A percentile compares a stretch with the other conserved stretches of the same genome.
phyloP scores from a whole-genome alignment of 1,140 invertebrate genomes.

The Brachionus koreanus region DNA sequence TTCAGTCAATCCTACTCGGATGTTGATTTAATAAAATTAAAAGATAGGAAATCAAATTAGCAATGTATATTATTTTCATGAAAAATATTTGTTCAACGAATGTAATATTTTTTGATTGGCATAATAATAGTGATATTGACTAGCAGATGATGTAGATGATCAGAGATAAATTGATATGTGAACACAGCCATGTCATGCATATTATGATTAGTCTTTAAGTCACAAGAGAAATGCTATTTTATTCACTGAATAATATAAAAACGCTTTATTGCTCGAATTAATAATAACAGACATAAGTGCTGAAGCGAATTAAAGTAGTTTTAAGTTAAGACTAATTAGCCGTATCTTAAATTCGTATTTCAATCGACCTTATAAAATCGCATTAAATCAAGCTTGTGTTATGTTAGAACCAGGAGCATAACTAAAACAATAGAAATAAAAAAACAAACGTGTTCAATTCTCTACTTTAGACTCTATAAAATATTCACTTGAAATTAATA shows the following conservation, averaged over 20 bases:
- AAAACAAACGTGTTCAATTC: neutral
- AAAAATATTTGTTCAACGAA: neutral
- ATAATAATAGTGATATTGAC: neutral
- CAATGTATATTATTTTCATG: neutral
- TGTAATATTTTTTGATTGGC: neutral
- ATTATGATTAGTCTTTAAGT: neutral
- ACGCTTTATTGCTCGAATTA: neutral
- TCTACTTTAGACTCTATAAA: neutral
- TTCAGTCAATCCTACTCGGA: neutral
- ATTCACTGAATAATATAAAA: neutral
- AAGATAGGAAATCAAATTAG: neutral
- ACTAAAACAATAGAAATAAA: conserved; percentile 3
- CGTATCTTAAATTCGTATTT: neutral
- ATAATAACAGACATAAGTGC: neutral
- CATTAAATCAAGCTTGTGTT: neutral
- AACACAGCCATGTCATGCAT: neutral
- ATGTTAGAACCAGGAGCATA: neutral
- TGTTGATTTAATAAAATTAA: neutral
- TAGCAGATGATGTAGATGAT: neutral
- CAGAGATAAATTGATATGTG: neutral
- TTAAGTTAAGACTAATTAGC: neutral
- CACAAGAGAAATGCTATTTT: neutral
- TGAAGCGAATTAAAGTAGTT: neutral
- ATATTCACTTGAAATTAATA: conserved; percentile 5
- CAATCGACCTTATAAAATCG: conserved; percentile 1